Percentiles rank a stretch among this genome's conserved stretches.
phyloP scores from a whole-genome alignment of 2,113 vertebrate species.

The Marmota flaviventris region DNA sequence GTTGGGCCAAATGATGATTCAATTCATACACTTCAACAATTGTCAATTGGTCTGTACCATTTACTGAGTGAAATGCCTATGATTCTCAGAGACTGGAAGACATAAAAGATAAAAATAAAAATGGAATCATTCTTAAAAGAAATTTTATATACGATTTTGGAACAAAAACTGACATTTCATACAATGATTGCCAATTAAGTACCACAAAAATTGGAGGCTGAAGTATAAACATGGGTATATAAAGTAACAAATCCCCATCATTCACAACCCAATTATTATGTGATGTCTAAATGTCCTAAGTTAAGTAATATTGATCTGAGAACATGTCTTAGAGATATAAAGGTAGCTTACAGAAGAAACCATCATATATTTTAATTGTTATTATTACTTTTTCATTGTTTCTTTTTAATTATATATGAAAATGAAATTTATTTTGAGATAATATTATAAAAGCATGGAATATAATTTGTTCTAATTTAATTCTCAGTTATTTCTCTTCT shows the following conservation, averaged over 20 bases:
- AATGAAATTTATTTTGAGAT: too few relatives aligned
- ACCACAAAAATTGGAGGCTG: not conserved
- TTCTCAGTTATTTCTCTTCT: too few relatives aligned
- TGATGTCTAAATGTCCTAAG: not conserved
- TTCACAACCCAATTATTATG: not conserved
- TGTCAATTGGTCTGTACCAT: not conserved
- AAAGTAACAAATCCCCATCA: not conserved
- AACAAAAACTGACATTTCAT: not conserved
- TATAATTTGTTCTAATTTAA: too few relatives aligned
- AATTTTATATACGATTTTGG: not conserved
- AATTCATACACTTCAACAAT: not conserved
- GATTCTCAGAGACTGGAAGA: not conserved
- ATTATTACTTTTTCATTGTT: too few relatives aligned
- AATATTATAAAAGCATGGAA: too few relatives aligned
- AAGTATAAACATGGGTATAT: not conserved
- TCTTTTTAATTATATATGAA: too few relatives aligned
- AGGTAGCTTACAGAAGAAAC: not conserved
- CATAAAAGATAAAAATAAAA: not conserved
- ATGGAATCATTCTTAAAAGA: not conserved
- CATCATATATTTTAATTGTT: not conserved
- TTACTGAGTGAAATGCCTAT: not conserved
- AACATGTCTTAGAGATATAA: not conserved
- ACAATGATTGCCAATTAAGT: not conserved
- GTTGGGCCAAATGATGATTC: too few relatives aligned
- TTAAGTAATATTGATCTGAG: not conserved